Evolutionary conservation across 2,797 vertebrate species (phyloP).

Genomic region (Rhinophrynus dorsalis): DNA sequence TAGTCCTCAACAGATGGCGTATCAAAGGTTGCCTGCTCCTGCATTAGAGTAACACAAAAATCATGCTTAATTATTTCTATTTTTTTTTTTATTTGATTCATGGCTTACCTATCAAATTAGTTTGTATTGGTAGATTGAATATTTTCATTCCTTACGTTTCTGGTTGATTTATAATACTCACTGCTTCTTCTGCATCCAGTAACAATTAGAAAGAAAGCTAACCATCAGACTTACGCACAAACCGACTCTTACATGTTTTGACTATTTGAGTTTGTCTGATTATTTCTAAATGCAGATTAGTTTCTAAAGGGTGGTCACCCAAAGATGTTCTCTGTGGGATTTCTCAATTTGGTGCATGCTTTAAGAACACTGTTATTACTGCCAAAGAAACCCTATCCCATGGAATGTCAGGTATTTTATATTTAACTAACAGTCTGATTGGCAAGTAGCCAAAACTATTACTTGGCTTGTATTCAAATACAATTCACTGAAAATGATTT

Average conservation of each 20-base stretch:
- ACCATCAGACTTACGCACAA: neutral
- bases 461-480: conserved; percentile 24
- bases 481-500: conserved; percentile 27
- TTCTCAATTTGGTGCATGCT: conserved; percentile 19
- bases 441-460: conserved; percentile 37
- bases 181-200: no score
- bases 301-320: conserved; percentile 38
- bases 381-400: conserved; percentile 26
- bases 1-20: no score
- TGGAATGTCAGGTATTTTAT: conserved; percentile 38
- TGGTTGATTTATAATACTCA: no score
- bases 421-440: conserved; percentile 36
- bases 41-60: no score
- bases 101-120: no score
- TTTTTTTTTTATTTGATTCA: no score
- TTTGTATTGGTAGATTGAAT: no score
- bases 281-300: conserved; percentile 33
- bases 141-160: no score
- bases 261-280: conserved; percentile 25
- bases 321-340: conserved; percentile 17
- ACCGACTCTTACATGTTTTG: conserved; percentile 4
- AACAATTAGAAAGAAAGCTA: no score
- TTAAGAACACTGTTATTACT: conserved; percentile 31
- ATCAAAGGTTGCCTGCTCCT: no score
- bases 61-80: no score